These are phyloP conservation scores for Falco concolor DNA, from an alignment of 2,797 vertebrate species.

Conservation along the genomic window DNA sequence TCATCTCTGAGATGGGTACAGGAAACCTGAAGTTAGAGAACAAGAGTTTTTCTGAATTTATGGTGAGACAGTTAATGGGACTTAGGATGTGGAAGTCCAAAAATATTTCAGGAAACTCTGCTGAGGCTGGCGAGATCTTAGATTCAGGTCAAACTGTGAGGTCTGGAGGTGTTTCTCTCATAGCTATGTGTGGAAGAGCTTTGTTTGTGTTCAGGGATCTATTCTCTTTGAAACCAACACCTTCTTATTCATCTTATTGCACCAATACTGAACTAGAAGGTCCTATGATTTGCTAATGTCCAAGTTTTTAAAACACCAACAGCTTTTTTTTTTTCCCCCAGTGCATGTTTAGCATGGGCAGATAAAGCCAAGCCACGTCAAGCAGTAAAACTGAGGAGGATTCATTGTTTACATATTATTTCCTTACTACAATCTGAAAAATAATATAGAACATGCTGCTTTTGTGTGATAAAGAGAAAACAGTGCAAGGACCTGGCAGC, in stretches of 20 bases:
- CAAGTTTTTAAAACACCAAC: background rate
- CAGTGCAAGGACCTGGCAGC: background rate
- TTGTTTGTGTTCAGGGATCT: background rate
- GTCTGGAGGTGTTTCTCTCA: background rate
- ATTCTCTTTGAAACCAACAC: background rate
- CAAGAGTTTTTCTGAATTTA: background rate
- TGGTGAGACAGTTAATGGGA: background rate
- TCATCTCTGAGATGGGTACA: background rate
- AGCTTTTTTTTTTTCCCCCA: background rate
- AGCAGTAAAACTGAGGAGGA: background rate
- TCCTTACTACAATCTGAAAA: background rate
- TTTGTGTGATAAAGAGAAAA: conserved; percentile 22
- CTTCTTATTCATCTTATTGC: background rate
- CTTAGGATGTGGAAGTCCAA: background rate
- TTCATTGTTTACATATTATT: conserved; percentile 16
- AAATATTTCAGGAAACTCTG: background rate
- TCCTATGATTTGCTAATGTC: background rate
- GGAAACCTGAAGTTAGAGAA: background rate
- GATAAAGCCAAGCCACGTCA: background rate
- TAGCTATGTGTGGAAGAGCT: background rate
- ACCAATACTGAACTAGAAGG: background rate
- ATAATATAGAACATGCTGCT: background rate
- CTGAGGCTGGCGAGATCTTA: background rate
- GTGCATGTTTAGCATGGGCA: background rate
- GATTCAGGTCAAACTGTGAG: background rate